phyloP scores from a whole-genome alignment of 2,797 vertebrate species.

The Arnoldichthys spilopterus region DNA sequence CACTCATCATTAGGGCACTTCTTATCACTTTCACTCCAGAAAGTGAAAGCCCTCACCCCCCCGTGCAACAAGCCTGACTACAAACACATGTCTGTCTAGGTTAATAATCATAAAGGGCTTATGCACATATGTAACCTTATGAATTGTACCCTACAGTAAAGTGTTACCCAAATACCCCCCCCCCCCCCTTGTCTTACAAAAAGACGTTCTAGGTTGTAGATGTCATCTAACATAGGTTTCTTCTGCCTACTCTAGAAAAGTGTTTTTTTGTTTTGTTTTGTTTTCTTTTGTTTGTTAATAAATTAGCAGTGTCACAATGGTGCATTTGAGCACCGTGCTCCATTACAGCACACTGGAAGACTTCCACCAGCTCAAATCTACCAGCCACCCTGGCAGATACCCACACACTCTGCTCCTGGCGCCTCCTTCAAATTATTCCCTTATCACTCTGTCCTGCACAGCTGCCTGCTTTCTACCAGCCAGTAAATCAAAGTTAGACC shows the following conservation, averaged over 20 bases:
- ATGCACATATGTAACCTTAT: too few species aligned
- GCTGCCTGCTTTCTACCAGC: not conserved
- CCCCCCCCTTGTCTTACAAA: too few species aligned
- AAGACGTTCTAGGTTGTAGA: conserved; percentile 7
- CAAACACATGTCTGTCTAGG: too few species aligned
- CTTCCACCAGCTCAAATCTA: conserved; percentile 28
- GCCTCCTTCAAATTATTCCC: conserved; percentile 3
- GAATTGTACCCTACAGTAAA: too few species aligned
- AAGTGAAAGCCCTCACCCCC: too few species aligned
- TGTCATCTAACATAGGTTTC: conserved; percentile 49
- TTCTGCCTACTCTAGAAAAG: not conserved
- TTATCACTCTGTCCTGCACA: conserved; percentile 37
- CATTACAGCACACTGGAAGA: conserved; percentile 27
- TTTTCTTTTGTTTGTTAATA: conserved; percentile 31
- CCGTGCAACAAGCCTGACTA: too few species aligned
- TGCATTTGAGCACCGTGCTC: conserved; percentile 12
- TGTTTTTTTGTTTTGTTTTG: not conserved
- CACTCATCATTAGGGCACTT: too few species aligned
- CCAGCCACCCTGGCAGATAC: not conserved
- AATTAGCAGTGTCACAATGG: conserved; percentile 32
- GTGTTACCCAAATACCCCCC: too few species aligned
- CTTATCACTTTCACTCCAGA: too few species aligned
- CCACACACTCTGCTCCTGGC: conserved; percentile 16
- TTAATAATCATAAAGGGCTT: too few species aligned
- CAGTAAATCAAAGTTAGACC: conserved; percentile 22